These are phyloP conservation scores for Petrocephalus zakoni DNA, from an alignment of 2,113 vertebrate species.

Conservation along the genomic window DNA sequence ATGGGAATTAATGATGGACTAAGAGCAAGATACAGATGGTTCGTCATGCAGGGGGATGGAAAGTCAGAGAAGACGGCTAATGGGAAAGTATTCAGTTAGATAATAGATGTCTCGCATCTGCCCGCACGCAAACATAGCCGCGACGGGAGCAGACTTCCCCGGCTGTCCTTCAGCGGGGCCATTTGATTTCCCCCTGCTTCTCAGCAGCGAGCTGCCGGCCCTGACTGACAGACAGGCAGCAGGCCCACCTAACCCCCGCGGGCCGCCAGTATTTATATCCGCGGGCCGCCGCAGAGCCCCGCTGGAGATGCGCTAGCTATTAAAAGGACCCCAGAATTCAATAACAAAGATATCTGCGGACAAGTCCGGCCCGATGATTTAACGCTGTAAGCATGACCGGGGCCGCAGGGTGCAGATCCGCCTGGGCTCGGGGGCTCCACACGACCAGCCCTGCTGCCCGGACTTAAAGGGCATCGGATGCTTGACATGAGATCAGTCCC, in stretches of 20 bases:
- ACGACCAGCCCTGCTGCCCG: neutral
- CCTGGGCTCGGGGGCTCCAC: neutral
- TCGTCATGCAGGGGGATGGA: neutral
- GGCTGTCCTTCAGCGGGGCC: conserved; percentile 56
- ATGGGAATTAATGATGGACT: neutral
- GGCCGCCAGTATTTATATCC: conserved; percentile 57
- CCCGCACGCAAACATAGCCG: conserved; percentile 10
- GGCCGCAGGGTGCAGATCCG: neutral
- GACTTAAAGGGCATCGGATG: neutral
- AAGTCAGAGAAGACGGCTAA: neutral
- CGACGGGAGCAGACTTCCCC: neutral
- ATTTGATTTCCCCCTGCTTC: conserved; percentile 50
- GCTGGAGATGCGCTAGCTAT: conserved; percentile 32
- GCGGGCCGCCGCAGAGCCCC: conserved; percentile 25
- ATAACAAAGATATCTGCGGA: conserved; percentile 52
- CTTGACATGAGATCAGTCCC: neutral
- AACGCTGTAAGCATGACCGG: conserved; percentile 44
- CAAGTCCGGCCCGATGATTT: conserved; percentile 49
- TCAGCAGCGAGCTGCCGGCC: conserved; percentile 48
- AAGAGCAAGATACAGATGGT: neutral
- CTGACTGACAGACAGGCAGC: conserved; percentile 49
- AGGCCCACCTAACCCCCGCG: conserved; percentile 32
- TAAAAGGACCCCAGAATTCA: conserved; percentile 45
- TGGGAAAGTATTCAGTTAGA: conserved; percentile 19
- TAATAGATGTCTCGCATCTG: neutral